Conservation (phyloP, 2,888 invertebrate species). For the Amiota mariae region DNA sequence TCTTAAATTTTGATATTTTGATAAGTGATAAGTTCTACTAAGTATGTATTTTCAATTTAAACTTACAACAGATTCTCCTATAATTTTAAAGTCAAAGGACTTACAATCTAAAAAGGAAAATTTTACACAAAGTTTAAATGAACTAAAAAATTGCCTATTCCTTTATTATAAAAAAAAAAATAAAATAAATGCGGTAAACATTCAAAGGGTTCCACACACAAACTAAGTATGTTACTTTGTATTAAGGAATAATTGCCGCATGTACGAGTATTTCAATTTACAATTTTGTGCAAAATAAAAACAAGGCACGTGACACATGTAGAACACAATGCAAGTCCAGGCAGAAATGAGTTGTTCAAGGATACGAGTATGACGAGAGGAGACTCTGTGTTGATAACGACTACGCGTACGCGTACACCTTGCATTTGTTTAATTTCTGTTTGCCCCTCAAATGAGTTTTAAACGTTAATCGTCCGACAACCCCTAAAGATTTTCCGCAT, state of each 20-base stretch:
- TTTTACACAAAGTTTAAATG: too few species aligned
- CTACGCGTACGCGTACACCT: not conserved
- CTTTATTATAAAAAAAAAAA: too few species aligned
- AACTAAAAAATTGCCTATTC: too few species aligned
- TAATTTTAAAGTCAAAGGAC: too few species aligned
- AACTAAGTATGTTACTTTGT: too few species aligned
- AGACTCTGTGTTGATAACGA: not conserved
- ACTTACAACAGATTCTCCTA: too few species aligned
- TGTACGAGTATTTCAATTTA: slow-evolving; percentile 33
- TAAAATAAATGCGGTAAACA: slow-evolving; percentile 4
- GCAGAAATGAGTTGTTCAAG: slow-evolving; percentile 9
- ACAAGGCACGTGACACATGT: slow-evolving; percentile 27
- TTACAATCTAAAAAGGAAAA: too few species aligned
- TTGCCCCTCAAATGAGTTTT: not conserved
- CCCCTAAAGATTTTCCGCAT: slow-evolving; percentile 60
- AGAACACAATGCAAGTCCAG: not conserved
- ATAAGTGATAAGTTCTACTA: too few species aligned
- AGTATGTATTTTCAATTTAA: too few species aligned
- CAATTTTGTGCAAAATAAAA: slow-evolving; percentile 12
- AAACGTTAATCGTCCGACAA: slow-evolving; percentile 33
- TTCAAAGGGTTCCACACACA: slow-evolving; percentile 21
- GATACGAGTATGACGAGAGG: not conserved
- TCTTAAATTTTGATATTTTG: too few species aligned
- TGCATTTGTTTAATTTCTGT: slow-evolving; percentile 7
- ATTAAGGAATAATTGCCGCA: slow-evolving; percentile 24